Evolutionary conservation across 1,140 invertebrate genomes (phyloP).

Genomic region (Micrasema minimum): DNA sequence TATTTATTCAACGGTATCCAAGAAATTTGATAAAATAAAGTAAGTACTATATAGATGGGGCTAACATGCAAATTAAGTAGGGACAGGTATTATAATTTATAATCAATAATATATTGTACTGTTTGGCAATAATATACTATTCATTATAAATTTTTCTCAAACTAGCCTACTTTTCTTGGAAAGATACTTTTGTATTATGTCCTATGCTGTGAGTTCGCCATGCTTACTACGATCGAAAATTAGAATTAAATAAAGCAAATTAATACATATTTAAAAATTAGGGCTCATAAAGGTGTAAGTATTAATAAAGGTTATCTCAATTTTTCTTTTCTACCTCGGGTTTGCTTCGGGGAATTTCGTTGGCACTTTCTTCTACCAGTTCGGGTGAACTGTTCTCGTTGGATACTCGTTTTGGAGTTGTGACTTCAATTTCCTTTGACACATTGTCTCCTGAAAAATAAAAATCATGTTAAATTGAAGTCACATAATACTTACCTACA

Average conservation of each 20-base stretch:
- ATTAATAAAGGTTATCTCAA: conserved; percentile 35
- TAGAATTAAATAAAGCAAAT: not conserved
- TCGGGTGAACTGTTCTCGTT: conserved; percentile 44
- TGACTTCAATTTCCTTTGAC: conserved; percentile 35
- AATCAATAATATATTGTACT: conserved; percentile 24
- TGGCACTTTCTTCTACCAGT: conserved; percentile 39
- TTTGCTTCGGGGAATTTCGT: conserved; percentile 48
- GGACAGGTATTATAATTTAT: not conserved
- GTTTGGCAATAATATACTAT: conserved; percentile 7
- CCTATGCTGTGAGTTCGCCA: not conserved
- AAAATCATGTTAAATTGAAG: no score
- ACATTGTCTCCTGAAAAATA: no score
- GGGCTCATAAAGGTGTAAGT: conserved; percentile 15
- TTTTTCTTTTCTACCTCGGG: conserved; percentile 51
- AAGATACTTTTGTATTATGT: conserved; percentile 2
- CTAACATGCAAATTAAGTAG: conserved; percentile 15
- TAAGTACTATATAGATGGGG: not conserved
- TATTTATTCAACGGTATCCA: not conserved
- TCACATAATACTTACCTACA: no score
- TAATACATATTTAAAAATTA: not conserved
- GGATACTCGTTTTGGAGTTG: conserved; percentile 30
- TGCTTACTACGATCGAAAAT: conserved; percentile 21
- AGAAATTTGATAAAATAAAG: not conserved
- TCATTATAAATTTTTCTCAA: conserved; percentile 14
- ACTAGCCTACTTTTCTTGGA: not conserved